These are phyloP conservation scores for Tenebrio molitor DNA, from an alignment of 1,140 invertebrate species.

Conservation along the genomic window DNA sequence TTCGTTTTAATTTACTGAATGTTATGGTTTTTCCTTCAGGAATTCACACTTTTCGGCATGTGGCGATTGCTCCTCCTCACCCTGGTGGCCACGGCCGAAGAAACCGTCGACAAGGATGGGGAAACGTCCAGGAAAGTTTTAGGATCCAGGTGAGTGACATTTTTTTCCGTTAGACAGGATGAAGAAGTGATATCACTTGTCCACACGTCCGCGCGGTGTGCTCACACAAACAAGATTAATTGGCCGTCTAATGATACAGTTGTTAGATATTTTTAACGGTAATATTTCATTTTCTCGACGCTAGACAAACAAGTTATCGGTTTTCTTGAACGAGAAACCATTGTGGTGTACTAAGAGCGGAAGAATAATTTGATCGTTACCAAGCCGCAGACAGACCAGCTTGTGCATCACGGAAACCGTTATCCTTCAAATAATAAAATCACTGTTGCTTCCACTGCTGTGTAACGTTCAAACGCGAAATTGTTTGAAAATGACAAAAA, in stretches of 20 bases:
- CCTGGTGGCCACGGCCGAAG: constrained; percentile 4
- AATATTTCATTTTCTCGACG: neutral
- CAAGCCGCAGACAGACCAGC: too few species aligned
- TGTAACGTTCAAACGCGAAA: too few species aligned
- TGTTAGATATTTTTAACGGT: neutral
- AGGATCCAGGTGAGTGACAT: constrained; percentile 58
- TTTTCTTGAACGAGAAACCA: neutral
- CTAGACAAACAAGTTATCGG: neutral
- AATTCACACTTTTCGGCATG: neutral
- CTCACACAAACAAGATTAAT: neutral
- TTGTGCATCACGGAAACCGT: too few species aligned
- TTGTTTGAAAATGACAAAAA: too few species aligned
- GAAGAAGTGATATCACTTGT: neutral
- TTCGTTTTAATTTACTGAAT: too few species aligned
- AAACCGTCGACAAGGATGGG: constrained; percentile 44
- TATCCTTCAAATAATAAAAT: too few species aligned
- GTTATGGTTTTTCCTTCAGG: too few species aligned
- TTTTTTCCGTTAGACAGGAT: constrained; percentile 13
- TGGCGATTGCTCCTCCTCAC: constrained; percentile 14
- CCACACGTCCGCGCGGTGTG: neutral
- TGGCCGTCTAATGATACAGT: neutral
- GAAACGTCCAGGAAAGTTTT: constrained; percentile 61
- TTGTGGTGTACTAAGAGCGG: too few species aligned
- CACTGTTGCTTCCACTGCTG: too few species aligned
- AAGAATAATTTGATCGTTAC: too few species aligned